These are phyloP conservation scores for Agrotis clavis DNA, from an alignment of 2,888 invertebrate genomes.

Conservation along the genomic window DNA sequence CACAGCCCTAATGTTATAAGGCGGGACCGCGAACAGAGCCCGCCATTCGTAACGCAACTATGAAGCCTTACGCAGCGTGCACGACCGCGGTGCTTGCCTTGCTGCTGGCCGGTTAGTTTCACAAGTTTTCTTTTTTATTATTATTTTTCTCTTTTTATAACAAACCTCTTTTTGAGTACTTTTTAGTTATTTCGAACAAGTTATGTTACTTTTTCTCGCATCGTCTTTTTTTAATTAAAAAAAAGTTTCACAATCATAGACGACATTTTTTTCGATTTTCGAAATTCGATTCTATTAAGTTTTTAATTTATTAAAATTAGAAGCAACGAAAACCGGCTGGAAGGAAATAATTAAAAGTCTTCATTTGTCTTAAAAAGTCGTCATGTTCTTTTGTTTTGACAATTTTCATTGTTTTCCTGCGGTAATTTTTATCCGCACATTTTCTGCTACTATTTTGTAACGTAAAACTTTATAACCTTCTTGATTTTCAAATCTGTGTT, in stretches of 20 bases:
- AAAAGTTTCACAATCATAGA: no score
- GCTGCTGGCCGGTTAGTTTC: conserved; percentile 82
- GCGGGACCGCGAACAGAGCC: conserved; percentile 70
- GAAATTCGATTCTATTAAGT: not conserved
- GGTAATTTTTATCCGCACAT: not conserved
- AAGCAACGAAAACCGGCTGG: conserved; percentile 25
- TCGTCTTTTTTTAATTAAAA: not conserved
- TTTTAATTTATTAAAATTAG: not conserved
- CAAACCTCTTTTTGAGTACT: not conserved
- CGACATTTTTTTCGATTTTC: not conserved
- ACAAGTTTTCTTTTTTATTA: conserved; percentile 51
- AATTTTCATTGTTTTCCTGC: conserved; percentile 7
- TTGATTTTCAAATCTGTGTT: conserved; percentile 17
- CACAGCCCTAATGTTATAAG: conserved; percentile 79
- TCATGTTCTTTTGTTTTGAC: not conserved
- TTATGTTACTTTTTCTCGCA: not conserved
- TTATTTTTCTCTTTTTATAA: conserved; percentile 21
- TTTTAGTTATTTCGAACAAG: not conserved
- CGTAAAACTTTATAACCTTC: not conserved
- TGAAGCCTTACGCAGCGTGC: conserved; percentile 79
- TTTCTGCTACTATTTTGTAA: not conserved
- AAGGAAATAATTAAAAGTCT: not conserved
- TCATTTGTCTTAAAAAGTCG: conserved; percentile 18
- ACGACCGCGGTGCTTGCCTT: conserved; percentile 77
- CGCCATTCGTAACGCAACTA: conserved; percentile 82